A percentile compares a stretch with the other conserved stretches of the same genome.
Conservation (phyloP, 2,797 vertebrate genomes). For the Anniella stebbinsi region DNA sequence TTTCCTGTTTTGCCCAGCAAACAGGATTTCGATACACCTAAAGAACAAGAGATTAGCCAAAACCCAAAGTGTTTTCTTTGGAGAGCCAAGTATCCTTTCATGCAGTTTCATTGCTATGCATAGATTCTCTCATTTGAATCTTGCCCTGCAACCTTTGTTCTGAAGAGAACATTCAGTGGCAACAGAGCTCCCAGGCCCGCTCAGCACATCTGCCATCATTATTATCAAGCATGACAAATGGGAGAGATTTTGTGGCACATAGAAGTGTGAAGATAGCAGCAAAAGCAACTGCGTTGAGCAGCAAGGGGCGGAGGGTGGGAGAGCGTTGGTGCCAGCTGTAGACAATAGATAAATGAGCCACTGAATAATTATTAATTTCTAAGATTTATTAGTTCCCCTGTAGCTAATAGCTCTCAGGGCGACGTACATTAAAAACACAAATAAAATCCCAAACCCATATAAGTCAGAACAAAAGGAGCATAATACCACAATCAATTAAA, state of each 20-base stretch:
- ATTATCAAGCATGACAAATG: not conserved
- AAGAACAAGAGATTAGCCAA: not conserved
- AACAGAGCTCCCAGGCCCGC: not conserved
- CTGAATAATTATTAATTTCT: not conserved
- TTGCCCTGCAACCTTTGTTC: not conserved
- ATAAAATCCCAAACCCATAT: not conserved
- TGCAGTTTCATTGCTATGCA: not conserved
- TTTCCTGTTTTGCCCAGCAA: not conserved
- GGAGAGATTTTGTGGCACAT: not conserved
- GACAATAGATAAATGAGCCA: not conserved
- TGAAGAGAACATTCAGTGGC: not conserved
- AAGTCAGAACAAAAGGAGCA: not conserved
- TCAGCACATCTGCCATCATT: constrained; percentile 5
- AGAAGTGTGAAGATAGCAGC: not conserved
- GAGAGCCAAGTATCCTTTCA: not conserved
- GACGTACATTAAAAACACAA: not conserved
- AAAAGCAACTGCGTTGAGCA: constrained; percentile 9
- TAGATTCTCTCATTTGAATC: not conserved
- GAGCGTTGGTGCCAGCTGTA: not conserved
- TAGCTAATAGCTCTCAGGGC: not conserved
- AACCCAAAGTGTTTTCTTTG: not conserved
- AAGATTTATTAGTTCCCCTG: not conserved
- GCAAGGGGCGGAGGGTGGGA: not conserved
- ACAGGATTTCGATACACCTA: not conserved
- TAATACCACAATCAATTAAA: not conserved